Evolutionary conservation across 2,888 invertebrate genomes (phyloP), one percentile per base, ranked within the genome.

Genomic region (Drosophila phalerata): DNA sequence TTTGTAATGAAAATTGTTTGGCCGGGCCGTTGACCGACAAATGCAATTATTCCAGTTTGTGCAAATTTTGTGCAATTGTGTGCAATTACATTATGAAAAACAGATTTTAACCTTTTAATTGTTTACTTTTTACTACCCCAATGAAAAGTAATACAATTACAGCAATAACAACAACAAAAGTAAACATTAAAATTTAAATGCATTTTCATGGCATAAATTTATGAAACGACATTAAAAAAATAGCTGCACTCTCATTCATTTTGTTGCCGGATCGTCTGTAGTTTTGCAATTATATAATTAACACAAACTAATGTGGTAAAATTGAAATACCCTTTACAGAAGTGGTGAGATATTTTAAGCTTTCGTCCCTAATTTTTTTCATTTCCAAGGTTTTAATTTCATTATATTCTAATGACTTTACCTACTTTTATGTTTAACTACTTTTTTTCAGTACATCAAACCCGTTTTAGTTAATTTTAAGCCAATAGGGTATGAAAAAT

Each of bases 31-130:
- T 47, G 65, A 53, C 57, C 40, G 56, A 25, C 47, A 87, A 79
- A 80, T 64, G 86, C 88, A 88, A 85, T 85, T 88, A 88, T 75
- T 73, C 52, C 52, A 73, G 60, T 66, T 71, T 71, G 43, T 45
- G 58, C 51, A 69, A 52, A 71, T 69, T 64, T 67, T 52, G 32
- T 61, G 56, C 69, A 75, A 85, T 88, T 83, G 69, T 75, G 72
- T 55, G 71, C 76, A 78, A 80, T 85, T 75, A 65, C 78, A 83
- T 73, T 83, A 80, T 88, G 75, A 72, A 72, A 53, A 70, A 67
- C 66, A 75, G 68, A 78, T 74, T 85, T 82, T 40, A 48, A 62
- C 13, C 58, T 15, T 69, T 68, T 57, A 65, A 69, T 74, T 81
- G 71, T 69, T 56, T 60, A 49, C 51, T 52, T 48, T 57, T 51